Evolutionary conservation across 2,113 vertebrate genomes (phyloP).

Genomic region (Albula goreensis): DNA sequence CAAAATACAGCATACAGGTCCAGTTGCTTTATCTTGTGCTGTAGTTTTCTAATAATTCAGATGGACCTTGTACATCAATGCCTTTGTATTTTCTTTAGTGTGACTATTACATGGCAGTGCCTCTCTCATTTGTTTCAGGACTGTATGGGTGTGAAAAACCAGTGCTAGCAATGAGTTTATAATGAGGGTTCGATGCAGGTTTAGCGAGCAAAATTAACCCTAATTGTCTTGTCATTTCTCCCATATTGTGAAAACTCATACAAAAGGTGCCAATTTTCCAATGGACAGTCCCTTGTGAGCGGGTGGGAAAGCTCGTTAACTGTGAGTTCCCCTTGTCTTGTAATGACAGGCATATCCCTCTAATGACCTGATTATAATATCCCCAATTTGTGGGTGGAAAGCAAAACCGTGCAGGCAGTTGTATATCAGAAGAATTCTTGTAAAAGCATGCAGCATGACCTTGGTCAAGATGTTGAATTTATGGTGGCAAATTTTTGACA

Average conservation of each 20-base stretch:
- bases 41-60: neutral
- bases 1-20: neutral
- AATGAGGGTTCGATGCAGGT: conserved; percentile 45
- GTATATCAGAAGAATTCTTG: neutral
- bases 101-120: neutral
- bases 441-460: neutral
- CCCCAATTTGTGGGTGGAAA: neutral
- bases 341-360: conserved; percentile 23
- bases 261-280: conserved; percentile 48
- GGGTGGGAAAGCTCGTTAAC: conserved; percentile 38
- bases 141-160: neutral
- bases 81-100: neutral
- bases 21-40: neutral
- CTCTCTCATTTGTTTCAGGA: neutral
- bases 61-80: neutral
- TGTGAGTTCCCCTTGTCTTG: conserved; percentile 31
- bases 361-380: conserved; percentile 12
- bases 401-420: neutral
- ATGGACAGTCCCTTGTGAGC: conserved; percentile 30
- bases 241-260: conserved; percentile 27
- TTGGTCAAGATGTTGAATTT: neutral
- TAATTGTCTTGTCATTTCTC: conserved; percentile 28
- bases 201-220: conserved; percentile 36
- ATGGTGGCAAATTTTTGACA: neutral
- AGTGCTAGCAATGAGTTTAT: conserved; percentile 12